Conservation (phyloP, 1,140 invertebrate genomes). For the Branchinecta lynchi region DNA sequence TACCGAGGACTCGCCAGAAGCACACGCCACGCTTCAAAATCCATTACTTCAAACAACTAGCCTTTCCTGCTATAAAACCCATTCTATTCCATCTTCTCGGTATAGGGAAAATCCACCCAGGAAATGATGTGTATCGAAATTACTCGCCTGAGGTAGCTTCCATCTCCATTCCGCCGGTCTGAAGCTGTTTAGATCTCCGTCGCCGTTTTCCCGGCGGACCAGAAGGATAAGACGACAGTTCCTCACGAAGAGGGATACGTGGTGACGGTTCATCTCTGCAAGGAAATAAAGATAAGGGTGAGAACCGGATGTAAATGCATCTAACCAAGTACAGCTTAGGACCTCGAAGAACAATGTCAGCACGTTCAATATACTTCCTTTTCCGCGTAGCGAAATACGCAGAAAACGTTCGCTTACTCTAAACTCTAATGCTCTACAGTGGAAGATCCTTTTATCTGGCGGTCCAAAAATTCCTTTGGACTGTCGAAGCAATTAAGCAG, state of each 20-base stretch:
- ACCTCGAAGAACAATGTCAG: neutral
- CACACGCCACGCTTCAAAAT: constrained; percentile 24
- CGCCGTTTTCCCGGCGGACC: constrained; percentile 74
- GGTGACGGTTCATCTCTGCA: constrained; percentile 86
- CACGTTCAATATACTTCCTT: neutral
- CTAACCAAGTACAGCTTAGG: neutral
- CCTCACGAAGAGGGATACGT: constrained; percentile 88
- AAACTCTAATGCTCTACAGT: too few species aligned
- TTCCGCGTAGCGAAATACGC: too few species aligned
- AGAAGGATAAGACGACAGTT: constrained; percentile 90
- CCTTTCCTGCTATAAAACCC: too few species aligned
- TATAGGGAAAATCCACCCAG: too few species aligned
- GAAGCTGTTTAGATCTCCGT: constrained; percentile 84
- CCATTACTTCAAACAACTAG: constrained; percentile 18
- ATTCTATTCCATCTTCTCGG: too few species aligned
- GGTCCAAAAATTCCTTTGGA: too few species aligned
- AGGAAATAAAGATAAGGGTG: too few species aligned
- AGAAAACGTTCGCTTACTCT: too few species aligned
- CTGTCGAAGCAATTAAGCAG: too few species aligned
- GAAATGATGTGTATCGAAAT: too few species aligned
- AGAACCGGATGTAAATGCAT: too few species aligned
- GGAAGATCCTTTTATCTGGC: too few species aligned
- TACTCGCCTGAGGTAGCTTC: constrained; percentile 57
- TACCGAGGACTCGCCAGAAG: constrained; percentile 28
- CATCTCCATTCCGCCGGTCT: constrained; percentile 94